Evolutionary conservation across 2,888 invertebrate genomes (phyloP).

Genomic region (Latrodectus elegans): DNA sequence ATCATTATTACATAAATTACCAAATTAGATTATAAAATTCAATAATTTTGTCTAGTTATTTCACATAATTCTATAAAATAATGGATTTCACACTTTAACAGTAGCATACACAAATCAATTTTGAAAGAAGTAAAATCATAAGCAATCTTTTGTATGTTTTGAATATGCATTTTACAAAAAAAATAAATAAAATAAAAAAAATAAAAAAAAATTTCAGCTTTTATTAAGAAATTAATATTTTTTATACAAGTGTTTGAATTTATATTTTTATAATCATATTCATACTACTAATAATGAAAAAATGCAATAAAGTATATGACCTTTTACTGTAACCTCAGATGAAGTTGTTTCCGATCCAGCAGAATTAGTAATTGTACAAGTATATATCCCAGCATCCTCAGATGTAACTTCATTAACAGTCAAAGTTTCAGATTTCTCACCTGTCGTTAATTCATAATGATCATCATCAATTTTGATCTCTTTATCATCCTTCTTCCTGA

Average conservation of each 20-base stretch:
- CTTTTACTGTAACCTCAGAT: conserved; percentile 74
- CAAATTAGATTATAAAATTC: no score
- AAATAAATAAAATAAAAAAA: neutral
- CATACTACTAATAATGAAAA: no score
- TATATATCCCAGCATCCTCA: conserved; percentile 87
- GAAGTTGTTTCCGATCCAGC: conserved; percentile 60
- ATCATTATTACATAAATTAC: no score
- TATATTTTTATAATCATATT: no score
- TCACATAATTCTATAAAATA: no score
- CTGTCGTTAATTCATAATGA: conserved; percentile 40
- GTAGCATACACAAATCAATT: no score
- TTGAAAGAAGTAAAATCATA: no score
- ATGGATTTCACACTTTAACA: no score
- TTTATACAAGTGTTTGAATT: no score
- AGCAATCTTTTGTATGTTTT: no score
- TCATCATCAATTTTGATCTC: conserved; percentile 75
- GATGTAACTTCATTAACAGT: conserved; percentile 83
- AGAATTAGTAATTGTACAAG: conserved; percentile 79
- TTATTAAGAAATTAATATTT: neutral
- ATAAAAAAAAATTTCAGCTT: neutral
- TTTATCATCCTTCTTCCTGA: conserved; percentile 83
- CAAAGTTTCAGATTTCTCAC: conserved; percentile 74
- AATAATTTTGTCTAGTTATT: no score
- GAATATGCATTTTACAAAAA: no score
- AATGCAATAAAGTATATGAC: neutral